phyloP scores from a whole-genome alignment of 1,140 invertebrate genomes.

The Wiebesia pumilae region DNA sequence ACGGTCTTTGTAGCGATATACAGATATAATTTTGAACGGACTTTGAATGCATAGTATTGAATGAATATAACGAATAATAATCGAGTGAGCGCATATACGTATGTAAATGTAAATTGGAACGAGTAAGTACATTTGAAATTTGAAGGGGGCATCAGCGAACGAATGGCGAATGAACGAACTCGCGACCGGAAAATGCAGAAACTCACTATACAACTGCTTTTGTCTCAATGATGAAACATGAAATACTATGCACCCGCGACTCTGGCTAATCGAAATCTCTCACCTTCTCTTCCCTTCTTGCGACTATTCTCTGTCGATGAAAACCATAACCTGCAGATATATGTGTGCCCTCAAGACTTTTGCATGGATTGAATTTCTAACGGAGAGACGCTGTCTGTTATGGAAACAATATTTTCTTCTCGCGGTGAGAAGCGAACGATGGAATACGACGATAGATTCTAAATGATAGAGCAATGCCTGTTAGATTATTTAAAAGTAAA shows the following conservation, averaged over 20 bases:
- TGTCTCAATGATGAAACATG: constrained; percentile 9
- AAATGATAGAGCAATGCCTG: background rate
- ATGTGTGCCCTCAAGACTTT: background rate
- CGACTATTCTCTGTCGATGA: background rate
- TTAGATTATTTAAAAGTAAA: background rate
- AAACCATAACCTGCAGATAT: constrained; percentile 27
- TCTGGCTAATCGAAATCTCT: constrained; percentile 34
- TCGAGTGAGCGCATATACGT: background rate
- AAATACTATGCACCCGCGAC: background rate
- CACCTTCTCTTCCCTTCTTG: background rate
- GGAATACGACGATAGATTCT: background rate
- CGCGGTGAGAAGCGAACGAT: background rate
- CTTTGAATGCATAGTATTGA: background rate
- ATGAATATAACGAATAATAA: constrained; percentile 32
- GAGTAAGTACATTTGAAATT: constrained; percentile 35
- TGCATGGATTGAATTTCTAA: constrained; percentile 9
- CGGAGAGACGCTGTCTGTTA: constrained; percentile 31
- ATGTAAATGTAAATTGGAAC: constrained; percentile 50
- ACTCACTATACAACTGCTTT: constrained; percentile 9
- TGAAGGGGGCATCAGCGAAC: background rate
- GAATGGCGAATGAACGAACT: background rate
- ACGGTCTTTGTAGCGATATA: background rate
- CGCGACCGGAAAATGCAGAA: constrained; percentile 23
- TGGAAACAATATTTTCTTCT: constrained; percentile 18
- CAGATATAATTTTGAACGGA: constrained; percentile 9